Conservation (phyloP, 2,797 vertebrate genomes). For the Loris lydekkerianus region DNA sequence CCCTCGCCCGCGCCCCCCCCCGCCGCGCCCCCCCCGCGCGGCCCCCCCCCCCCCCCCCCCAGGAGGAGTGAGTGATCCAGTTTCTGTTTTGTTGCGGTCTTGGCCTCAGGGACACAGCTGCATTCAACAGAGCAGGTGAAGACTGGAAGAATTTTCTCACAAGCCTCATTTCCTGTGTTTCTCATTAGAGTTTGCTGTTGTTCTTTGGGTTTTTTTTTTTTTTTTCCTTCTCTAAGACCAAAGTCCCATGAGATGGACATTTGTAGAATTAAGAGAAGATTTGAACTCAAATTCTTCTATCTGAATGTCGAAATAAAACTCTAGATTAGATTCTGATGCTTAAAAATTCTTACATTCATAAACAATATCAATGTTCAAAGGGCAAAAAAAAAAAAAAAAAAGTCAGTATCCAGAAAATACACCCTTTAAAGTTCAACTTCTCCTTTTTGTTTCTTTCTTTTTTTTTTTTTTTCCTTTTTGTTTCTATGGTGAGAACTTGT, state of each 20-base stretch:
- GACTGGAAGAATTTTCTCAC: slow-evolving; percentile 72
- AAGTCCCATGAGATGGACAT: neutral
- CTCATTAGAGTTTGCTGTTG: slow-evolving; percentile 44
- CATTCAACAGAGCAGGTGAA: neutral
- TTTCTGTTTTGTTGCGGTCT: slow-evolving; percentile 63
- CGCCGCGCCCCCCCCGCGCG: too few relatives aligned
- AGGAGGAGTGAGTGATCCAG: too few relatives aligned
- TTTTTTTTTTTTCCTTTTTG: slow-evolving; percentile 33
- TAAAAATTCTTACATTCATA: neutral
- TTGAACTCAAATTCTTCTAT: slow-evolving; percentile 14
- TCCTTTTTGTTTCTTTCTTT: slow-evolving; percentile 41
- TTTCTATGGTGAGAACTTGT: neutral
- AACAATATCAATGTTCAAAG: neutral
- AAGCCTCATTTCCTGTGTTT: slow-evolving; percentile 67
- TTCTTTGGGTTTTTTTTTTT: neutral
- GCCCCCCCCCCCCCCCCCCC: too few relatives aligned
- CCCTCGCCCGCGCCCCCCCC: too few relatives aligned
- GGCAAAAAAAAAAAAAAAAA: too few relatives aligned
- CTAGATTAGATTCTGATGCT: neutral
- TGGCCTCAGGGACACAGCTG: slow-evolving; percentile 4
- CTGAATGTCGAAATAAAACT: neutral
- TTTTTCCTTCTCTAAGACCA: neutral
- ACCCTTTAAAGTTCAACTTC: neutral
- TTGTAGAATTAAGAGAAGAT: neutral
- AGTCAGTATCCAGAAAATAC: neutral